These are phyloP conservation scores for Siderastrea radians DNA, from an alignment of 92 coral and sea anemone genomes.

Conservation along the genomic window DNA sequence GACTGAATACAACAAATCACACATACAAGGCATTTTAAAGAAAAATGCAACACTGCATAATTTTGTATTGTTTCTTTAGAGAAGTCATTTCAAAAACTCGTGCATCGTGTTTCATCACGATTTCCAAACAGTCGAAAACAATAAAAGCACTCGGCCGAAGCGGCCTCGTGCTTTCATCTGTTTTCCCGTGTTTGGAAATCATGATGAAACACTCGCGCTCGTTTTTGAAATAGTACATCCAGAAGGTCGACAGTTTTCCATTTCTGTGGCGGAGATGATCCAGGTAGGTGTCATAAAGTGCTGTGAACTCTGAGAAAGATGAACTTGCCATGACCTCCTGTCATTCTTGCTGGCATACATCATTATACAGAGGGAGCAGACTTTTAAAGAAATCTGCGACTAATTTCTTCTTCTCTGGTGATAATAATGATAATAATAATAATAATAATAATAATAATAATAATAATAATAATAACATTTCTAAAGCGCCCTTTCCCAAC, in stretches of 20 bases:
- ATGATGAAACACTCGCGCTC: slow-evolving; percentile 51
- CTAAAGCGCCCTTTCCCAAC: no score
- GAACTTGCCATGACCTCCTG: slow-evolving; percentile 21
- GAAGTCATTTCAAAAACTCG: no score
- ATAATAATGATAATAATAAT: no score
- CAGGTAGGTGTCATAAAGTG: slow-evolving; percentile 21
- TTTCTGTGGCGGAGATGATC: slow-evolving; percentile 30
- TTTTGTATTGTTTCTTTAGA: no score
- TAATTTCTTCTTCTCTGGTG: neutral
- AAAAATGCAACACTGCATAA: no score
- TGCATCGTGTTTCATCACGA: no score
- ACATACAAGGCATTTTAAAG: no score
- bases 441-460: no score
- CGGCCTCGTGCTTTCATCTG: slow-evolving; percentile 65
- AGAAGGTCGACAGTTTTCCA: slow-evolving; percentile 45
- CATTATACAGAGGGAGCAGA: slow-evolving; percentile 18
- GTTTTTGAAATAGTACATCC: slow-evolving; percentile 60
- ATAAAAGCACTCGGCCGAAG: slow-evolving; percentile 22
- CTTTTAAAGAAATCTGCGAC: slow-evolving; percentile 27
- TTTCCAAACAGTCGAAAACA: no score
- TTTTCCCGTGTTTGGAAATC: slow-evolving; percentile 41
- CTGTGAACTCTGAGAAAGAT: slow-evolving; percentile 14
- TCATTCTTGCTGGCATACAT: slow-evolving; percentile 37
- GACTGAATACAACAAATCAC: no score
- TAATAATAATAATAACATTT: no score